Conservation (phyloP, 2,888 invertebrate genomes). For the Vannuccia rotundouncinata region DNA sequence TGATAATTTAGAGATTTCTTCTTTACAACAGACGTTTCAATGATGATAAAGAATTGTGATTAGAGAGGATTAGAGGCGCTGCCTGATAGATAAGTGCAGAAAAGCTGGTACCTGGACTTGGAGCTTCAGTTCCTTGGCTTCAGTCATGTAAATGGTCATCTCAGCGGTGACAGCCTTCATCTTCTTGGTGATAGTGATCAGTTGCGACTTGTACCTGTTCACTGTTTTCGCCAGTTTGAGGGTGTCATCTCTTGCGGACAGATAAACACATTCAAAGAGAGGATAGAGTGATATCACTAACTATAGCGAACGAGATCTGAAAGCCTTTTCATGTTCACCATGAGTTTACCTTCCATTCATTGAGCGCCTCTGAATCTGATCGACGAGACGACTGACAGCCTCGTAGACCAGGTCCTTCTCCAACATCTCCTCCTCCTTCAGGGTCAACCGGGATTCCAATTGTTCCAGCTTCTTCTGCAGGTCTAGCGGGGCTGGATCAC, state of each 20-base stretch:
- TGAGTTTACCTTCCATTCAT: slow-evolving; percentile 27
- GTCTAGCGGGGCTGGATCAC: slow-evolving; percentile 50
- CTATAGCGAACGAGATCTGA: background rate
- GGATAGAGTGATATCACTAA: background rate
- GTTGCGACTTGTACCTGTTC: slow-evolving; percentile 50
- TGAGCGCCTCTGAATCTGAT: slow-evolving; percentile 37
- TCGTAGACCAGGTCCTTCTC: slow-evolving; percentile 56
- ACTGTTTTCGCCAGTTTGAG: slow-evolving; percentile 53
- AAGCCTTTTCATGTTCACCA: slow-evolving; percentile 45
- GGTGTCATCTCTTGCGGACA: slow-evolving; percentile 54
- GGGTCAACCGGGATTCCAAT: slow-evolving; percentile 53
- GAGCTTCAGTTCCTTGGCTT: slow-evolving; percentile 50
- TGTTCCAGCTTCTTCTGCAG: slow-evolving; percentile 53
- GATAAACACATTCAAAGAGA: too few species aligned
- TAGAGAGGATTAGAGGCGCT: too few species aligned
- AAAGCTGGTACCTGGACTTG: slow-evolving; percentile 43
- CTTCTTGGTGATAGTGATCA: slow-evolving; percentile 53
- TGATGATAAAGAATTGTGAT: too few species aligned
- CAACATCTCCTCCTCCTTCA: slow-evolving; percentile 53
- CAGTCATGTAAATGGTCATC: slow-evolving; percentile 55
- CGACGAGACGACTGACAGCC: slow-evolving; percentile 51
- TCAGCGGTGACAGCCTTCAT: slow-evolving; percentile 57
- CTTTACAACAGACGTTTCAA: too few species aligned
- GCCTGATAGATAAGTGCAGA: too few species aligned
- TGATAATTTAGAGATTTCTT: too few species aligned